Conservation (phyloP, 2,113 vertebrate species). For the Mus musculus region GRCm39 chr2:30610001-30610500, state of each 20-base stretch:
- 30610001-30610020: not conserved
- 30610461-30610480: rapidly evolving
- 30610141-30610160: not conserved
- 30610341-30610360: not conserved
- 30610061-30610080: not conserved
- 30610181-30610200: not conserved
- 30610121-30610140: not conserved
- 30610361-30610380: not conserved
- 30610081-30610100: not conserved
- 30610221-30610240: not conserved
- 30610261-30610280: not conserved
- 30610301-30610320: not conserved
- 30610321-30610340: not conserved
- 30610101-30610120: too few species aligned
- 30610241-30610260: rapidly evolving
- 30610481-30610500: not conserved
- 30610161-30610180: not conserved
- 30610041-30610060: not conserved
- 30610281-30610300: not conserved
- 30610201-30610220: not conserved
- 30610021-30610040: not conserved
- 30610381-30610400: not conserved
- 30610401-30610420: not conserved
- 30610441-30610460: not conserved
- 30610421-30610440: not conserved